Evolutionary conservation across 2,113 vertebrate species (phyloP).

Genomic region (Tor tambroides): DNA sequence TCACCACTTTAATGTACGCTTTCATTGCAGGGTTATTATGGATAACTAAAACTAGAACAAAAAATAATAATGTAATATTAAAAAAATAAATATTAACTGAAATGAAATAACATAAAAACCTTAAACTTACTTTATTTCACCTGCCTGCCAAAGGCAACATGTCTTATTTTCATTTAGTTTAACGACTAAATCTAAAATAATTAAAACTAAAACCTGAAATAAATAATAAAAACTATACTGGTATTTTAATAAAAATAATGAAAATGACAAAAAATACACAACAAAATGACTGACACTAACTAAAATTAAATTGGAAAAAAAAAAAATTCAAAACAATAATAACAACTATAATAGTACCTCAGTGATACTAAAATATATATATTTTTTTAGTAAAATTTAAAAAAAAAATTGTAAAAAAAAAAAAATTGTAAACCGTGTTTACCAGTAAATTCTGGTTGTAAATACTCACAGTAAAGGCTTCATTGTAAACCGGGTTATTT

Average conservation of each 20-base stretch:
- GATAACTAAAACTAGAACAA: background rate
- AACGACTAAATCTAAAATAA: background rate
- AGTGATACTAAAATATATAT: background rate
- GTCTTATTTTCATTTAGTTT: background rate
- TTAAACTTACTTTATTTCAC: background rate
- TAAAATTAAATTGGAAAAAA: background rate
- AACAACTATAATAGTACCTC: background rate
- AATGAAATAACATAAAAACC: background rate
- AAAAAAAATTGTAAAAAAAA: too few relatives aligned
- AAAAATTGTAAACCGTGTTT: too few relatives aligned
- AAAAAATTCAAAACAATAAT: background rate
- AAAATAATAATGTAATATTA: background rate
- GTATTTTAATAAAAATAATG: background rate
- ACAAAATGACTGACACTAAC: background rate
- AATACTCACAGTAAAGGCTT: conserved; percentile 83
- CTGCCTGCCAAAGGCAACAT: background rate
- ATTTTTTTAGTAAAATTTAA: too few relatives aligned
- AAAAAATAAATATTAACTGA: background rate
- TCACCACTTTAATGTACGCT: background rate
- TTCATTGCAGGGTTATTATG: background rate
- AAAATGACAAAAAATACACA: background rate
- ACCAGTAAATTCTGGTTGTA: background rate
- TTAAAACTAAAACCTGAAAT: background rate
- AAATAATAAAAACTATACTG: background rate
- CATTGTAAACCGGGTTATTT: conserved; percentile 84